Conservation (phyloP, 2,797 vertebrate genomes). For the Podarcis siculus region DNA sequence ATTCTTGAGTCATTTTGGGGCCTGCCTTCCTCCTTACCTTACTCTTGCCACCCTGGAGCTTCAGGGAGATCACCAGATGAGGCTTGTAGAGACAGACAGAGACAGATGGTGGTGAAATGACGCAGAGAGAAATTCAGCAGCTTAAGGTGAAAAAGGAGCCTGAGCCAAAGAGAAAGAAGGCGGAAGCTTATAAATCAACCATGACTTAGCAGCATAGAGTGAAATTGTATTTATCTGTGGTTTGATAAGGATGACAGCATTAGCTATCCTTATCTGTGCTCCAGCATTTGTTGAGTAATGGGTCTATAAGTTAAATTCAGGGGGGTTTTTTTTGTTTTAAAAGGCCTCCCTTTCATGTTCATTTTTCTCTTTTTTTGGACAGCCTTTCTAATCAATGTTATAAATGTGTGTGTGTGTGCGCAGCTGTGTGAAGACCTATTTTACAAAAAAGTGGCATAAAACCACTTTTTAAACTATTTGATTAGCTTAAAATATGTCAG, state of each 20-base stretch:
- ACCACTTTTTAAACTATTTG: not conserved
- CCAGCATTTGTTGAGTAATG: not conserved
- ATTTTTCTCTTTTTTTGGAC: not conserved
- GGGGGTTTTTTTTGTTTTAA: not conserved
- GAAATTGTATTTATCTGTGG: conserved; percentile 7
- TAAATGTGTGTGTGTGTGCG: not conserved
- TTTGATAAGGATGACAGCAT: conserved; percentile 13
- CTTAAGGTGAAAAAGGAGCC: not conserved
- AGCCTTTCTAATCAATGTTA: not conserved
- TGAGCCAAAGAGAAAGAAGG: not conserved
- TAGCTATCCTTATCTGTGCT: conserved; percentile 30
- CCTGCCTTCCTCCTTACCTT: not conserved
- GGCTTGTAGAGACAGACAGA: conserved; percentile 3
- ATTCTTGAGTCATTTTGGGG: not conserved
- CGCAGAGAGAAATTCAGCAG: not conserved
- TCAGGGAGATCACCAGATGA: not conserved
- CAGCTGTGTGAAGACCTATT: not conserved
- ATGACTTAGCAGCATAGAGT: conserved; percentile 29
- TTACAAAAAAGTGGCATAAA: not conserved
- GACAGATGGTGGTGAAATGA: conserved; percentile 5
- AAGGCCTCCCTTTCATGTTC: not conserved
- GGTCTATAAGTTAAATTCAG: conserved; percentile 11
- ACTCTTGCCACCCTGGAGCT: not conserved
- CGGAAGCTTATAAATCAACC: conserved; percentile 21
- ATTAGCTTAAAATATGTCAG: not conserved